These are phyloP conservation scores for Lepidostoma basale DNA, from an alignment of 1,140 invertebrate species.

Conservation along the genomic window DNA sequence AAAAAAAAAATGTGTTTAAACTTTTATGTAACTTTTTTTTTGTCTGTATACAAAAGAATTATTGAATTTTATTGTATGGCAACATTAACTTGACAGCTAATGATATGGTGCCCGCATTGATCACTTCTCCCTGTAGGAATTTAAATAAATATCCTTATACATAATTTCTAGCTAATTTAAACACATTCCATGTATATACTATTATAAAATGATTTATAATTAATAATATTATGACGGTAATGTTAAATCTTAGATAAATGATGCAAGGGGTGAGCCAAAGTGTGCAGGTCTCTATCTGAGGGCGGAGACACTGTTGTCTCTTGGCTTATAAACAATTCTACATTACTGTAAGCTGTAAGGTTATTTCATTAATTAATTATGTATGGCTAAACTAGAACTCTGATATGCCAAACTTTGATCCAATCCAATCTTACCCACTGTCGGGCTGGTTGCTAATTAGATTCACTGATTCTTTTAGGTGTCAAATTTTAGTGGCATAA, in stretches of 20 bases:
- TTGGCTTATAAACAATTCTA: neutral
- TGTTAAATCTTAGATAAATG: constrained; percentile 19
- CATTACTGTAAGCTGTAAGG: neutral
- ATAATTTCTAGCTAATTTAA: constrained; percentile 12
- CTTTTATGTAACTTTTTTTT: too few relatives aligned
- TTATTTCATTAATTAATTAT: neutral
- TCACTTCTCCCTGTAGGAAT: too few relatives aligned
- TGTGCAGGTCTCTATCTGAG: neutral
- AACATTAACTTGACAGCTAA: too few relatives aligned
- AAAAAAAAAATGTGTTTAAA: too few relatives aligned
- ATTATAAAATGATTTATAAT: constrained; percentile 17
- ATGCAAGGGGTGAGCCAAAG: constrained; percentile 8
- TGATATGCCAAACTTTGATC: neutral
- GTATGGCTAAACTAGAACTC: neutral
- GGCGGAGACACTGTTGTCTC: neutral
- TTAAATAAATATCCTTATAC: too few relatives aligned
- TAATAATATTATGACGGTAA: neutral
- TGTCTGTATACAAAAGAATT: too few relatives aligned
- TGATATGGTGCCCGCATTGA: too few relatives aligned
- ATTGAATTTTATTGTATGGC: too few relatives aligned
- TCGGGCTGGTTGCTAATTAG: too few relatives aligned
- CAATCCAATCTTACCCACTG: too few relatives aligned
- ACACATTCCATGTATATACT: constrained; percentile 31
- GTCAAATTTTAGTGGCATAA: too few relatives aligned
- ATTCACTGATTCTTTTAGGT: too few relatives aligned